These are phyloP conservation scores for Dolichoris vasculosae DNA, from an alignment of 1,140 invertebrate genomes.

Conservation along the genomic window DNA sequence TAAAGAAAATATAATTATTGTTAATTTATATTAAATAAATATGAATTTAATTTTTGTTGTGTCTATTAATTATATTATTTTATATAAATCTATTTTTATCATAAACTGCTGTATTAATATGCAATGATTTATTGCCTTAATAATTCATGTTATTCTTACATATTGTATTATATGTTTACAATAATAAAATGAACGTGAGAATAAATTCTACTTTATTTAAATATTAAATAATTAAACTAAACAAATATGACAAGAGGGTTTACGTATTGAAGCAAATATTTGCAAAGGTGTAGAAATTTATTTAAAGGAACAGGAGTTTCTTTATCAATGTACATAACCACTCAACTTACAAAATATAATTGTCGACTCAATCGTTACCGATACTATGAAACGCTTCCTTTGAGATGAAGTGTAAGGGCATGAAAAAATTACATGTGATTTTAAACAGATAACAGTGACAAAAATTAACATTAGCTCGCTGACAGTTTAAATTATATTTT, in stretches of 20 bases:
- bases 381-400: conserved; percentile 41
- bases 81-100: no score
- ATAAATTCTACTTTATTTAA: no score
- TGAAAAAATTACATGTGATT: conserved; percentile 42
- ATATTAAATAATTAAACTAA: no score
- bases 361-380: conserved; percentile 27
- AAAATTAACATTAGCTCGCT: conserved; percentile 47
- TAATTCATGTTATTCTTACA: background rate
- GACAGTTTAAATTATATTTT: conserved; percentile 44
- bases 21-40: no score
- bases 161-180: background rate
- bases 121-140: background rate
- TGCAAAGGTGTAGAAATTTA: conserved; percentile 54
- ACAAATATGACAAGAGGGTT: no score
- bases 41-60: no score
- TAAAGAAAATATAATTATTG: background rate
- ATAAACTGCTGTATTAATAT: no score
- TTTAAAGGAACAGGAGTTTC: conserved; percentile 50
- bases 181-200: no score
- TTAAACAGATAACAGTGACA: conserved; percentile 46
- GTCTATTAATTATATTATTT: no score
- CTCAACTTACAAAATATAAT: conserved; percentile 48
- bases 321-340: conserved; percentile 43
- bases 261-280: background rate
- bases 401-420: conserved; percentile 43